Percentiles rank a stretch among this genome's conserved stretches.
These are phyloP conservation scores for Sylvilagus floridanus DNA, from an alignment of 2,797 vertebrate species.

Conservation along the genomic window DNA sequence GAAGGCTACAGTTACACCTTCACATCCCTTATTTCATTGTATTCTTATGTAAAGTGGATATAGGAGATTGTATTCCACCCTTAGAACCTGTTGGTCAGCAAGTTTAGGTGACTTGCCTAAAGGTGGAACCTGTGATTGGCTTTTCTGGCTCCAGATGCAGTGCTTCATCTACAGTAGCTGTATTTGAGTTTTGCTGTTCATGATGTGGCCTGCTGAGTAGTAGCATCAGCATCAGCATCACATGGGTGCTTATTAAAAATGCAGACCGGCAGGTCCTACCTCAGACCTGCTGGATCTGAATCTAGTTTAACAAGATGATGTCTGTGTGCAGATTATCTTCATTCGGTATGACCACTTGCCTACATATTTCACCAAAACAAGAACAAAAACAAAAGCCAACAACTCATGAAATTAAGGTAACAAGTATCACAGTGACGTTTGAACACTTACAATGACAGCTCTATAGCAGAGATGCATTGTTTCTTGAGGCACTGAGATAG, in stretches of 20 bases:
- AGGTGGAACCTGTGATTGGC: not conserved
- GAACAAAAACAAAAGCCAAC: slow-evolving; percentile 33
- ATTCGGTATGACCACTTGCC: not conserved
- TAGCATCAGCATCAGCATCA: not conserved
- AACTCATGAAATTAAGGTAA: not conserved
- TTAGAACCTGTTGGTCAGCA: slow-evolving; percentile 16
- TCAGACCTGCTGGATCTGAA: not conserved
- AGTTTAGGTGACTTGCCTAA: not conserved
- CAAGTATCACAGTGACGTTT: not conserved
- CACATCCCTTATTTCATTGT: not conserved
- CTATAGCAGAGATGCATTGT: slow-evolving; percentile 22
- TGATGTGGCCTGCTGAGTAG: not conserved
- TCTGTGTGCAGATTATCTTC: slow-evolving; percentile 14
- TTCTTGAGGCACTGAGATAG: slow-evolving; percentile 7
- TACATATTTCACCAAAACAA: not conserved
- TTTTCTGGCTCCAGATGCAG: slow-evolving; percentile 40
- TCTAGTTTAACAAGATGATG: not conserved
- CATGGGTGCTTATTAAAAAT: not conserved
- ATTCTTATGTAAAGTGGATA: not conserved
- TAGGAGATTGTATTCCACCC: not conserved
- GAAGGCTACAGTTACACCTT: not conserved
- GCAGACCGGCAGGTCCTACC: not conserved
- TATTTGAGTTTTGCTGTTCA: not conserved
- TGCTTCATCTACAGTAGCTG: slow-evolving; percentile 14
- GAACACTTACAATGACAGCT: not conserved